These are phyloP conservation scores for Anhinga rufa DNA, from an alignment of 2,113 vertebrate species.

Conservation along the genomic window DNA sequence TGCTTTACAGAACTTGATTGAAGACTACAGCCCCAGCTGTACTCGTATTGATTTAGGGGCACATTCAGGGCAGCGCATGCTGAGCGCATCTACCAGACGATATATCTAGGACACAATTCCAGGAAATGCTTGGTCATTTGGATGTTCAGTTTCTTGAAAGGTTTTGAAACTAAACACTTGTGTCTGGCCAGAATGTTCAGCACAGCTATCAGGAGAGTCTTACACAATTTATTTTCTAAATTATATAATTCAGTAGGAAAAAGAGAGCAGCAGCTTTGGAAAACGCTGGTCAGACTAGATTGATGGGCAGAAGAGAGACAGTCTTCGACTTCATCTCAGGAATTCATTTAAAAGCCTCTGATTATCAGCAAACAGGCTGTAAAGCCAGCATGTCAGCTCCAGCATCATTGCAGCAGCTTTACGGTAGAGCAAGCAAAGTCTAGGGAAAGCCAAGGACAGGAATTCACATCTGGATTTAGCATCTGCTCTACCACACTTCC, in stretches of 20 bases:
- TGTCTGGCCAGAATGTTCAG: background rate
- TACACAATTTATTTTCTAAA: background rate
- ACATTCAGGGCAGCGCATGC: background rate
- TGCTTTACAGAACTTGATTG: background rate
- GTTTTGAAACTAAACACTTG: background rate
- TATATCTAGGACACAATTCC: background rate
- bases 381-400: background rate
- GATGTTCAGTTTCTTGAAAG: background rate
- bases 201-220: background rate
- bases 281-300: background rate
- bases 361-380: background rate
- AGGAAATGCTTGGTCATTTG: background rate
- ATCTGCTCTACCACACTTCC: background rate
- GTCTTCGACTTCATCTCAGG: background rate
- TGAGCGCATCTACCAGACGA: background rate
- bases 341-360: background rate
- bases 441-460: background rate
- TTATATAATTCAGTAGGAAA: background rate
- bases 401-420: background rate
- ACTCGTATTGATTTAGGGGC: background rate
- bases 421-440: background rate
- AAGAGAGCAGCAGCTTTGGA: background rate
- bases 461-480: background rate
- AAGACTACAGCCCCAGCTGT: rapidly evolving
- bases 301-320: background rate